These are phyloP conservation scores for Ornithoptera alexandrae DNA, from an alignment of 2,888 invertebrate genomes.

Conservation along the genomic window DNA sequence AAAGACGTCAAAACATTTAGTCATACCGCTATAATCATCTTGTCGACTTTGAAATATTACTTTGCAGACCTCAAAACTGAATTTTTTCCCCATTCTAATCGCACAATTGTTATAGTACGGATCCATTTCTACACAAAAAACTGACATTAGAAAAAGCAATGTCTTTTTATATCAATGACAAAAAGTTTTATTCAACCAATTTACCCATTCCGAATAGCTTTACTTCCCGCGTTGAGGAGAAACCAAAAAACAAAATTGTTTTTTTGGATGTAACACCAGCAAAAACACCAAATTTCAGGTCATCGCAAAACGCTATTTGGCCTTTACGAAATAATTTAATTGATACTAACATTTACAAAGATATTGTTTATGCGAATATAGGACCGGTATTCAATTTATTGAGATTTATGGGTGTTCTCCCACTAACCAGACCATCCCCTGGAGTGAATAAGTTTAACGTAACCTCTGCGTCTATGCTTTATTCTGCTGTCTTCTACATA, in stretches of 20 bases:
- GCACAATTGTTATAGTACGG: conserved; percentile 42
- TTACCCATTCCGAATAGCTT: conserved; percentile 59
- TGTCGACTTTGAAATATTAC: conserved; percentile 69
- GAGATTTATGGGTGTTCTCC: conserved; percentile 82
- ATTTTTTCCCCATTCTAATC: conserved; percentile 44
- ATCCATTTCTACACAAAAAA: conserved; percentile 28
- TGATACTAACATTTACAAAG: conserved; percentile 54
- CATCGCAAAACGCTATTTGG: conserved; percentile 53
- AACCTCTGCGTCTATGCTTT: conserved; percentile 78
- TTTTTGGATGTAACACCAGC: conserved; percentile 69
- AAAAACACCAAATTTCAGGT: conserved; percentile 51
- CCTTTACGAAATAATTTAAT: conserved; percentile 62
- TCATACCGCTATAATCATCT: conserved; percentile 60
- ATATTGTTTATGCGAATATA: conserved; percentile 71
- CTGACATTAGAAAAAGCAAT: conserved; percentile 41
- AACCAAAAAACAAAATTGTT: conserved; percentile 55
- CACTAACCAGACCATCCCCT: conserved; percentile 74
- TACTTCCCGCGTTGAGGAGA: conserved; percentile 51
- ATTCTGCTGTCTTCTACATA: conserved; percentile 77
- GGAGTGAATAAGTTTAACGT: conserved; percentile 73
- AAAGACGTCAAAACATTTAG: conserved; percentile 53
- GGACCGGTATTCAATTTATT: conserved; percentile 68
- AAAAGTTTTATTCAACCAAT: conserved; percentile 47
- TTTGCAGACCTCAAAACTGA: conserved; percentile 37
- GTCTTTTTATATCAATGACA: conserved; percentile 56